These are phyloP conservation scores for Gymnoscopelus braueri DNA, from an alignment of 2,797 vertebrate genomes.

Conservation along the genomic window DNA sequence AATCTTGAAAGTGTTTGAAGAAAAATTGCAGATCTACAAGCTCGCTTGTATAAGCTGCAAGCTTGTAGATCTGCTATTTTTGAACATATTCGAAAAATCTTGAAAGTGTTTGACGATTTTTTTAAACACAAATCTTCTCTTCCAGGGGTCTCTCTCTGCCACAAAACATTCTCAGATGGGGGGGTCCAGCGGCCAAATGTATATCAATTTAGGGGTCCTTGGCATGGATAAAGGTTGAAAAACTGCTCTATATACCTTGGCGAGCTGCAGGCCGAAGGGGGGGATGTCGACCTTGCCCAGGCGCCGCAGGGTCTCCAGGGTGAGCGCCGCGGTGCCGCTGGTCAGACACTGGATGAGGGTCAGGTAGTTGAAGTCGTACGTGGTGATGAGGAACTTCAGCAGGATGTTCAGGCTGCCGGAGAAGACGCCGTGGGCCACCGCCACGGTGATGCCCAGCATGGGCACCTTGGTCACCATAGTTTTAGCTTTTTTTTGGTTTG, in stretches of 20 bases:
- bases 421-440: conserved; percentile 93
- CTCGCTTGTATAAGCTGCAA: too few relatives aligned
- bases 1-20: too few relatives aligned
- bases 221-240: too few relatives aligned
- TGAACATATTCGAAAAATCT: too few relatives aligned
- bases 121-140: too few relatives aligned
- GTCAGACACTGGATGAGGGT: conserved; percentile 94
- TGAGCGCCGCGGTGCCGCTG: conserved; percentile 88
- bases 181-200: too few relatives aligned
- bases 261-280: conserved; percentile 87
- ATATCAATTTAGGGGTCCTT: too few relatives aligned
- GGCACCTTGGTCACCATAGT: conserved; percentile 84
- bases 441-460: conserved; percentile 88
- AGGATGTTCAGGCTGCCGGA: conserved; percentile 96
- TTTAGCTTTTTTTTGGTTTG: background rate
- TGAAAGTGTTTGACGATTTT: too few relatives aligned
- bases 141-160: too few relatives aligned
- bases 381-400: conserved; percentile 93
- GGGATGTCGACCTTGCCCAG: conserved; percentile 88
- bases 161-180: too few relatives aligned
- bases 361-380: conserved; percentile 90
- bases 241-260: conserved; percentile 73
- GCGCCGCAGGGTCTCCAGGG: conserved; percentile 88
- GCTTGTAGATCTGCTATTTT: too few relatives aligned
- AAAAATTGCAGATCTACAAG: too few relatives aligned